Base-by-base conservation (phyloP, 2,888 invertebrate species). In the Rosalia funebris region DNA sequence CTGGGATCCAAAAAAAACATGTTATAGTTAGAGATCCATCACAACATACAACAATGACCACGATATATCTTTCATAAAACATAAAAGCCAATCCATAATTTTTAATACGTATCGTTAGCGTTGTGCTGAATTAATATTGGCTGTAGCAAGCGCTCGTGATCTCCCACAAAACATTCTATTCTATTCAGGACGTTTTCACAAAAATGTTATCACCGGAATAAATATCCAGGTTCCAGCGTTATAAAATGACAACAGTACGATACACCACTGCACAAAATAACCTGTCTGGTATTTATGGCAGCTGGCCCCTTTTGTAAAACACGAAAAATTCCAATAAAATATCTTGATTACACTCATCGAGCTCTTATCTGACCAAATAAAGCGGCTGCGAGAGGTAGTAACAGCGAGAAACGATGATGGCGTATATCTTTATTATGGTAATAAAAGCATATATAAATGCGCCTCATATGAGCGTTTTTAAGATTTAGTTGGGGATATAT, bases 261-360 rank as follows among this genome's bases (percentile, higher is more conserved):
- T 57, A 58, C 58, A 55, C 60, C 37, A 39, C 57, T 57, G 54
- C 25, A 63, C 48, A 52, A 58, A 66, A 66, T 64, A 66, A 61
- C 60, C 65, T 63, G 66, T 61, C 66, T 66, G 63, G 66, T 63
- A 68, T 68, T 63, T 64, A 67, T 64, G 59, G 60, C 34, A 52
- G 46, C 52, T 48, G 48, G 41, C 57, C 57, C 59, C 52, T 48
- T 60, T 59, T 60, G 58, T 57, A 55, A 58, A 62, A 60, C 66
- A 62, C 63, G 66, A 67, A 63, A 68, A 63, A 39, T 64, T 64
- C 63, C 60, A 65, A 70, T 70, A 66, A 70, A 68, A 66, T 64
- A 62, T 58, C 70, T 61, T 66, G 70, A 70, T 65, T 65, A 63
- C 60, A 46, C 63, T 59, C 66, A 67, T 68, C 65, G 64, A 67